Conservation (phyloP, 1,140 invertebrate genomes). For the Littorina saxatilis region DNA sequence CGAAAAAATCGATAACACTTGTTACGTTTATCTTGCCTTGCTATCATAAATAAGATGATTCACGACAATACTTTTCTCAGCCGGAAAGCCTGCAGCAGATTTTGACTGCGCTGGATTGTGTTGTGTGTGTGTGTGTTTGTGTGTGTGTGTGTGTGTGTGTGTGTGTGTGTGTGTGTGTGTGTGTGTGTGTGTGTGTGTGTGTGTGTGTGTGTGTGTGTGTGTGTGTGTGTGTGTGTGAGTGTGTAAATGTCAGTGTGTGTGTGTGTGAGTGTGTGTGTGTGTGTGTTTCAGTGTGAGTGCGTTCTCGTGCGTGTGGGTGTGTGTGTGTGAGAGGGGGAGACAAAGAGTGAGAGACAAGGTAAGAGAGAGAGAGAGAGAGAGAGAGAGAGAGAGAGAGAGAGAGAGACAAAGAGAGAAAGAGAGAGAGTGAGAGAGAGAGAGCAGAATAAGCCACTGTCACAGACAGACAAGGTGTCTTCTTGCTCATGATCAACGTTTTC, state of each 20-base stretch:
- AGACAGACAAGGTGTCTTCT: too few species aligned
- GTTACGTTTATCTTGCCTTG: too few species aligned
- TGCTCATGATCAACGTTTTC: too few species aligned
- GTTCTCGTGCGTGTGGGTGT: neutral
- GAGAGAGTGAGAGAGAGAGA: too few species aligned
- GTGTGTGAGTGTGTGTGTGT: neutral
- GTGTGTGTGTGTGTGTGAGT: neutral
- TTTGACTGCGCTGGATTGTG: too few species aligned
- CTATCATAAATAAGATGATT: too few species aligned
- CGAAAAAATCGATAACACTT: too few species aligned
- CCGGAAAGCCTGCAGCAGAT: too few species aligned
- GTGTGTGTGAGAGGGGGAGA: neutral
- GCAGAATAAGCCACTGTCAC: too few species aligned
- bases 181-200: neutral
- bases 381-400: too few species aligned
- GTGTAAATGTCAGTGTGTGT: neutral
- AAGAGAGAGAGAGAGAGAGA: neutral
- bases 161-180: neutral
- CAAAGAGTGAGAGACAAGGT: neutral
- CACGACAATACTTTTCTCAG: too few species aligned
- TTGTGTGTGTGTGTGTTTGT: neutral
- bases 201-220: neutral
- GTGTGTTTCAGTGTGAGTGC: neutral
- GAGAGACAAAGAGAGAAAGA: too few species aligned
- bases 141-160: neutral